Evolutionary conservation across 2,797 vertebrate genomes (phyloP), one percentile per base, ranked within the genome.

Genomic region (Bucorvus abyssinicus): DNA sequence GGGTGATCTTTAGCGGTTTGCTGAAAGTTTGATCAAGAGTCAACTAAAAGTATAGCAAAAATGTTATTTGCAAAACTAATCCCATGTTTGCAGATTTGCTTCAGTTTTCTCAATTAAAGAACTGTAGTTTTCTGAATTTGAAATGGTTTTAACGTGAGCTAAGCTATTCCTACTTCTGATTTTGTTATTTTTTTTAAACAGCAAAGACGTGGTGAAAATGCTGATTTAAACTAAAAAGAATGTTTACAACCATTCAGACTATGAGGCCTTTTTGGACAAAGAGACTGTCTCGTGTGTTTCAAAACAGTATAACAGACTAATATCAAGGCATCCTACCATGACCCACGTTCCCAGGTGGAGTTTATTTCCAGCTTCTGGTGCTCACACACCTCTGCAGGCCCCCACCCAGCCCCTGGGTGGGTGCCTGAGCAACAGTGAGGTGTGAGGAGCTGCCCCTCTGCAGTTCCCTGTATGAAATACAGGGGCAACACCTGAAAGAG

Each of bases 241-340:
- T 89, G 81, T 95, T 95, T 94, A 95, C 90, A 93, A 45, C 57
- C 61, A 14, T 90, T 84, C 24, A 70, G 84, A 74, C 75, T 75
- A 36, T 67, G 81, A 87, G 78, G 86, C 80, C 78, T 95, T 96
- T 94, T 79, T 63, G 70, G 57, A 82, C 68, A 82, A 56, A 78
- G 32, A 67, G 27, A 38, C 70, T 68, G 9, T 76, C 20, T 3
- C 63, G 29, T 44, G 32, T 63, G 29, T 89, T 93, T 93, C 8
- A 5, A 47, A 86, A 79, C 45, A 44, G 0, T 24, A 57, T 49
- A 15, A 40, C 9, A 34, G 23, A 55, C 20, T 60, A n/a, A 6
- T 9, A 49, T 13, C 60, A 82, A 34, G 55, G 49, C 7, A 3
- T 65, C 40, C 49, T 67, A 7, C 34, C 4, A 2, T 68, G 16